Base-by-base conservation (phyloP, 2,888 invertebrate species). In the Lycaena phlaeas region DNA sequence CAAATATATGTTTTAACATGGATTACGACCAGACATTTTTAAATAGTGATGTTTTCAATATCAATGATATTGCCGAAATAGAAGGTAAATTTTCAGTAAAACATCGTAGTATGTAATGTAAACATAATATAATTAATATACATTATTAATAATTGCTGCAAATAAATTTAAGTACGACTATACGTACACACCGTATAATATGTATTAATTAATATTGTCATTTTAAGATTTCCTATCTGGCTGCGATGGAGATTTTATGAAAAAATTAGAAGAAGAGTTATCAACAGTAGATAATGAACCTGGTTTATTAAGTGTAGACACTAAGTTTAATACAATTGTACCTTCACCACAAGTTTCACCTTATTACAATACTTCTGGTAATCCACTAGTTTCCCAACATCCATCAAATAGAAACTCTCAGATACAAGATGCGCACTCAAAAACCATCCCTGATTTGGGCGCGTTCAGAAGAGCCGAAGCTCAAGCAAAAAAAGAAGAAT, bases 191-290 rank as follows among this genome's bases (percentile, higher is more conserved):
- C n/a, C n/a, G n/a, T n/a, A n/a, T n/a, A n/a, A n/a, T n/a, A n/a
- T n/a, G 18, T 1, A 22, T 38, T 41, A 38, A 42, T 41, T 10
- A 37, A 14, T 43, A 31, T 15, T 7, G 2, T n/a, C 43, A 14
- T 17, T 51, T 85, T 39, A 69, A 90, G 90, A 90, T 70, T 84
- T 90, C 36, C 69, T 91, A 17, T 87, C 87, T 50, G 88, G 89
- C 48, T 91, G 89, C 59, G 90, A 90, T 68, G 89, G 77, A 48
- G 90, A 90, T 60, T 82, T 90, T 48, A 82, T 91, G 73, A 86
- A 64, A 42, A 78, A 76, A 44, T 56, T 84, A n/a, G 85, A 84
- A 50, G 72, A 81, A 46, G 84, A 85, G 43, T 54, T 85, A 26
- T 51, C 72, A n/a, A 56, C 67, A 15, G 68, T 64, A 1, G 78